Evolutionary conservation across 2,113 vertebrate genomes (phyloP).

Genomic region (Irena cyanogastra): DNA sequence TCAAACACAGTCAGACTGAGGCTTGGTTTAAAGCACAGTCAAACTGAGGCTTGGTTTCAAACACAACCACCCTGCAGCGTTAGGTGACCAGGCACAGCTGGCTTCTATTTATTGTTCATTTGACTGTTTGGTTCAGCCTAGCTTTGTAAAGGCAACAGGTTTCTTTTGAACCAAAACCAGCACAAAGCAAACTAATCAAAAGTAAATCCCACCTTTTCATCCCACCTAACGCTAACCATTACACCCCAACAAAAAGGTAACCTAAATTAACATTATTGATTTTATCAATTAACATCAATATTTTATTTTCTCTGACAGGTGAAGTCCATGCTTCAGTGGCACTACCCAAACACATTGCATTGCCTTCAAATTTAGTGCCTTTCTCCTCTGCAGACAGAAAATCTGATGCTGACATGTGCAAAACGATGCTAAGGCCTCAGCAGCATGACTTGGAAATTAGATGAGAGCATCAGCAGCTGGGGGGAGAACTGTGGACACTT

Average conservation of each 20-base stretch:
- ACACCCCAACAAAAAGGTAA: neutral
- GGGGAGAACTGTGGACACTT: neutral
- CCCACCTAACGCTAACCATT: no score
- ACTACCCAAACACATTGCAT: neutral
- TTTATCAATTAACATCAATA: neutral
- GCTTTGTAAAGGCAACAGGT: neutral
- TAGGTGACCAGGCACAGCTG: neutral
- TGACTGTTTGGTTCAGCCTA: neutral
- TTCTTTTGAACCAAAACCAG: neutral
- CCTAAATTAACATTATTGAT: neutral
- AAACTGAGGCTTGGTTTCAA: neutral
- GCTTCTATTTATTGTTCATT: neutral
- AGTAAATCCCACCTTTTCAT: neutral
- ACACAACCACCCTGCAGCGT: neutral
- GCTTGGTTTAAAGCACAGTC: no score
- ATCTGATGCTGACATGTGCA: neutral
- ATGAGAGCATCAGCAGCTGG: constrained; percentile 11
- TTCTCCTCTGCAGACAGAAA: neutral
- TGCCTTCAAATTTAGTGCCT: neutral
- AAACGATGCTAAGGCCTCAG: neutral
- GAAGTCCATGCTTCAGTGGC: neutral
- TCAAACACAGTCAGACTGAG: no score
- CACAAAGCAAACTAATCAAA: neutral
- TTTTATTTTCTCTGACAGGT: neutral
- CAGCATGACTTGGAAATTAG: constrained; percentile 21